Percentiles rank a stretch among this genome's conserved stretches.
Evolutionary conservation across 2,797 vertebrate genomes (phyloP).

Genomic region (Otolemur crassicaudatus): DNA sequence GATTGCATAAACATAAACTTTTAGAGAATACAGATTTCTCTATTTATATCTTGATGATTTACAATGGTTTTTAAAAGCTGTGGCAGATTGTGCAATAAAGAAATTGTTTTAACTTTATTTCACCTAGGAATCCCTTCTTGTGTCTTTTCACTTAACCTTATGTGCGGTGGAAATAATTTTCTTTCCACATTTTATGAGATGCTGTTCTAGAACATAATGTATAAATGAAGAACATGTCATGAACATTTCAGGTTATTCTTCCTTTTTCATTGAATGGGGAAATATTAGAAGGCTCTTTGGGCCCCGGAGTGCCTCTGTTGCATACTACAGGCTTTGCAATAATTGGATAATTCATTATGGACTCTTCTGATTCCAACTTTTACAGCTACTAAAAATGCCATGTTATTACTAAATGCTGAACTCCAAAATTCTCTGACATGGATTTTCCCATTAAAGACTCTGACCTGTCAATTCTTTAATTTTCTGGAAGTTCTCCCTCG

Average conservation of each 20-base stretch:
- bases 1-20: neutral
- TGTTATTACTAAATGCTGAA: neutral
- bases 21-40: neutral
- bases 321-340: slow-evolving; percentile 28
- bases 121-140: neutral
- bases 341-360: slow-evolving; percentile 20
- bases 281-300: neutral
- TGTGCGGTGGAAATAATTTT: neutral
- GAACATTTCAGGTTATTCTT: slow-evolving; percentile 2
- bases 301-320: neutral
- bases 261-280: neutral
- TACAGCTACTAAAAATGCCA: neutral
- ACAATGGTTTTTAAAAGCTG: neutral
- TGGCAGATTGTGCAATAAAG: neutral
- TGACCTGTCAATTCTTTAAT: neutral
- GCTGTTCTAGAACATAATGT: neutral
- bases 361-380: neutral
- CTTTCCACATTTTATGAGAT: neutral
- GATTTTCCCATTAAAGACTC: slow-evolving; percentile 14
- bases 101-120: slow-evolving; percentile 34
- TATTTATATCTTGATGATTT: neutral
- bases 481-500: neutral
- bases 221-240: neutral
- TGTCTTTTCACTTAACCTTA: neutral
- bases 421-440: neutral